Percentiles rank a stretch among this genome's conserved stretches.
These are phyloP conservation scores for Gadopsis marmoratus DNA, from an alignment of 2,797 vertebrate species.

Conservation along the genomic window DNA sequence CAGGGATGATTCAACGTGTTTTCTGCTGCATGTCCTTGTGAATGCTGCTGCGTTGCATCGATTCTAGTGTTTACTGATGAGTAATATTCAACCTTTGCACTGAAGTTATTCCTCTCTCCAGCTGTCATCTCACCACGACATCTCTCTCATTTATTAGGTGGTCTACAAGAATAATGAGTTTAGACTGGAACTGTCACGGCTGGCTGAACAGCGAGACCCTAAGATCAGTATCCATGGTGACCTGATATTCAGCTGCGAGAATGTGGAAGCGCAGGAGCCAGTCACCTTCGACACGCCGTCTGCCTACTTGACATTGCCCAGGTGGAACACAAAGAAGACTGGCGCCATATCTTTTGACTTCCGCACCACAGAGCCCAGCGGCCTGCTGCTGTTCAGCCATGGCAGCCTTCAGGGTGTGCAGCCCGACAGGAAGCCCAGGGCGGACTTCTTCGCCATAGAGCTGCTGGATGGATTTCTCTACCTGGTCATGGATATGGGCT, in stretches of 20 bases:
- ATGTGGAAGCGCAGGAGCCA: conserved; percentile 92
- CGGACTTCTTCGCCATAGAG: conserved; percentile 93
- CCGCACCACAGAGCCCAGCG: conserved; percentile 92
- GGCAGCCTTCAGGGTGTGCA: conserved; percentile 84
- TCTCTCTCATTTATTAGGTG: conserved; percentile 83
- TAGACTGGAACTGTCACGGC: conserved; percentile 92
- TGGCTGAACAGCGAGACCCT: conserved; percentile 91
- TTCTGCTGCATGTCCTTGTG: conserved; percentile 21
- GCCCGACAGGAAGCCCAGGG: conserved; percentile 81
- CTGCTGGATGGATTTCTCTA: conserved; percentile 92
- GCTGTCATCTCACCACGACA: conserved; percentile 62
- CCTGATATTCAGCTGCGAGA: conserved; percentile 92
- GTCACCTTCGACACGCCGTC: conserved; percentile 91
- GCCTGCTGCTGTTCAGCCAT: conserved; percentile 92
- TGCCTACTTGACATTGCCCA: conserved; percentile 90
- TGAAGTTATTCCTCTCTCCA: conserved; percentile 25
- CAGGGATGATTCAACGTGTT: conserved; percentile 44
- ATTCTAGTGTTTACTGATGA: conserved; percentile 63
- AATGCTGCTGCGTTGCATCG: conserved; percentile 38
- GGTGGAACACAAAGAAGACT: conserved; percentile 91
- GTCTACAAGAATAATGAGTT: conserved; percentile 99
- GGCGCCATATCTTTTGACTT: conserved; percentile 96
- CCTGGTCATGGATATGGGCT: conserved; percentile 95
- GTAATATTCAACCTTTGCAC: conserved; percentile 59
- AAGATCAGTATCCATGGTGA: conserved; percentile 94